Conservation (phyloP, 2,797 vertebrate genomes). For the Coregonus sp. region DNA sequence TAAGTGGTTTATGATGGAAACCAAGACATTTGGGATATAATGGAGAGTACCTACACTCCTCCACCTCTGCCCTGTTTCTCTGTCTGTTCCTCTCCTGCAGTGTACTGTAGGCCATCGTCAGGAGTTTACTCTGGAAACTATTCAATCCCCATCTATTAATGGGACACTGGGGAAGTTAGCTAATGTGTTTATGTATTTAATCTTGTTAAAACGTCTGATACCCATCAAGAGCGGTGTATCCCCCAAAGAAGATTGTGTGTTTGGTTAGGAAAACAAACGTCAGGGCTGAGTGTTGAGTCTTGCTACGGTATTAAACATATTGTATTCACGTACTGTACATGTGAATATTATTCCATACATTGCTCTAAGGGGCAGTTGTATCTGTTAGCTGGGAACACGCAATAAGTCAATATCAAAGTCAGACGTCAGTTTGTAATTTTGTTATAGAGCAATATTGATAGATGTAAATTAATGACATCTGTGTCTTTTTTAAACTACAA, state of each 20-base stretch:
- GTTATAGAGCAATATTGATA: not conserved
- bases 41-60: constrained; percentile 53
- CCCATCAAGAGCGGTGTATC: constrained; percentile 46
- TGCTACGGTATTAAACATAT: constrained; percentile 28
- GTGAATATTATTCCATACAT: constrained; percentile 25
- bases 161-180: constrained; percentile 57
- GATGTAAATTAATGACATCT: not conserved
- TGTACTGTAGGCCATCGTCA: constrained; percentile 38
- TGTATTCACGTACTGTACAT: constrained; percentile 35
- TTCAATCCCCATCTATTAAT: constrained; percentile 49
- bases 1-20: constrained; percentile 37
- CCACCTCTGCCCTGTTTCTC: constrained; percentile 24
- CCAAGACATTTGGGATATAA: constrained; percentile 49
- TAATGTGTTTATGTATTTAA: constrained; percentile 75
- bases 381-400: not conserved
- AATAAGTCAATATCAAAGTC: not conserved
- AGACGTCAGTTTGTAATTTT: not conserved
- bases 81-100: constrained; percentile 42
- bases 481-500: not conserved
- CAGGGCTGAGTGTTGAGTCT: constrained; percentile 20
- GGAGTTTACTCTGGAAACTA: constrained; percentile 65
- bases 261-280: constrained; percentile 57
- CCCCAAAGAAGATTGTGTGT: constrained; percentile 48
- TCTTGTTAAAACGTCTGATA: constrained; percentile 61
- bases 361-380: constrained; percentile 11